Evolutionary conservation across 1,140 invertebrate species (phyloP).

Genomic region (Diorhabda carinulata): DNA sequence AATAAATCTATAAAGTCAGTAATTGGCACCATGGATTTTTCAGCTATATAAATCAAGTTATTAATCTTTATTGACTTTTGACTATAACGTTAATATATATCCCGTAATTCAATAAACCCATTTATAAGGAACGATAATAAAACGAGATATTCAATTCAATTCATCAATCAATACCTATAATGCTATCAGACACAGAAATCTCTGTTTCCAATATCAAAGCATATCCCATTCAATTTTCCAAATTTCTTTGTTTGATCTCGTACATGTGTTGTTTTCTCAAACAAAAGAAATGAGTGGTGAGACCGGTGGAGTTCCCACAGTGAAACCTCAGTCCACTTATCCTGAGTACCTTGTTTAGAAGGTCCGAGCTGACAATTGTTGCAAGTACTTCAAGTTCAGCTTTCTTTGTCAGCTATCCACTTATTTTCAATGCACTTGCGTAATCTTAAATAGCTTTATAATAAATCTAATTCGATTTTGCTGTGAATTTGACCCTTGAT

Average conservation of each 20-base stretch:
- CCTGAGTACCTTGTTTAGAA: constrained; percentile 25
- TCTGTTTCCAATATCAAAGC: neutral
- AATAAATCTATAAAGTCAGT: no score
- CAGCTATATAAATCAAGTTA: no score
- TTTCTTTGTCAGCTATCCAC: constrained; percentile 32
- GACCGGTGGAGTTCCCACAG: constrained; percentile 29
- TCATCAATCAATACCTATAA: no score
- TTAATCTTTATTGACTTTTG: no score
- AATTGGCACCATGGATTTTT: no score
- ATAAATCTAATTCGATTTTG: constrained; percentile 30
- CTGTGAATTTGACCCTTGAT: constrained; percentile 21
- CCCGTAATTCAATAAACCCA: no score
- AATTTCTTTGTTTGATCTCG: constrained; percentile 5
- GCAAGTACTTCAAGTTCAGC: constrained; percentile 27
- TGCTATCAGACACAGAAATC: neutral
- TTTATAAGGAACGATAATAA: no score
- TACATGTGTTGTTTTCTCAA: constrained; percentile 20
- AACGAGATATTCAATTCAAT: no score
- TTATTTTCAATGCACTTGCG: constrained; percentile 26
- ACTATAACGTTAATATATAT: no score
- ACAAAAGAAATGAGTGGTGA: constrained; percentile 24
- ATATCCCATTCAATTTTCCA: neutral
- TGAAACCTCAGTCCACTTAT: constrained; percentile 31
- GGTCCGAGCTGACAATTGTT: constrained; percentile 23
- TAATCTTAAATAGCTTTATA: constrained; percentile 31